A percentile compares a stretch with the other conserved stretches of the same genome.
phyloP scores from a whole-genome alignment of 2,113 vertebrate genomes.

The Arothron firmamentum region DNA sequence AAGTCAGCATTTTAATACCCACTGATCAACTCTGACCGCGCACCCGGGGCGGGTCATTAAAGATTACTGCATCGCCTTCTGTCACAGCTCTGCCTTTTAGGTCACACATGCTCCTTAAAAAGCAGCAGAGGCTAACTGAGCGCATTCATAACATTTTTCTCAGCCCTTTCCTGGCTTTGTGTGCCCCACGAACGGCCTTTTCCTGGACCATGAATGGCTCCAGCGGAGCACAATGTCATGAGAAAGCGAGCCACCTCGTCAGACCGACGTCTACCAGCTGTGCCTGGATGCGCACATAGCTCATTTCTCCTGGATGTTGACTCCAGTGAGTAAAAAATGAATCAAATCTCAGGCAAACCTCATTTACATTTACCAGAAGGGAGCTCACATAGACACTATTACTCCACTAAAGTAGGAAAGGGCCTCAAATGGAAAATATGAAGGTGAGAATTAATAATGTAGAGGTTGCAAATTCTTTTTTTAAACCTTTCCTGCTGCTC shows the following conservation, averaged over 20 bases:
- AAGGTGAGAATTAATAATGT: not conserved
- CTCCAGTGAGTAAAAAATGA: too few relatives aligned
- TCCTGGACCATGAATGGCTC: constrained; percentile 60
- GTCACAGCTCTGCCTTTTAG: constrained; percentile 59
- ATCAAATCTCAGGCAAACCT: too few relatives aligned
- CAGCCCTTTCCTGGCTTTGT: constrained; percentile 73
- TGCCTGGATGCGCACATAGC: too few relatives aligned
- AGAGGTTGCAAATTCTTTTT: not conserved
- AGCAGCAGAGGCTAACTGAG: constrained; percentile 41
- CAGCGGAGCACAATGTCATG: constrained; percentile 48
- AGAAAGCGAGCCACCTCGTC: constrained; percentile 45
- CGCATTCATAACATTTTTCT: constrained; percentile 60
- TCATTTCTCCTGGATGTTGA: too few relatives aligned
- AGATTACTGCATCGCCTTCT: constrained; percentile 67
- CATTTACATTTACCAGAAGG: too few relatives aligned
- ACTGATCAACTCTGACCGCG: constrained; percentile 22
- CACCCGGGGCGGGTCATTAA: constrained; percentile 62
- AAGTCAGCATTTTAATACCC: constrained; percentile 6
- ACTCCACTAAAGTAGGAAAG: not conserved
- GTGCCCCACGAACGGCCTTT: constrained; percentile 55
- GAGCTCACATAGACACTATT: too few relatives aligned
- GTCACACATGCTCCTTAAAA: constrained; percentile 57
- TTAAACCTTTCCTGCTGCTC: not conserved
- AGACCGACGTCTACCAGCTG: not conserved
- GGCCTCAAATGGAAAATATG: not conserved